Percentiles rank a stretch among this genome's conserved stretches.
Conservation (phyloP, 2,888 invertebrate species). For the Arctia plantaginis region DNA sequence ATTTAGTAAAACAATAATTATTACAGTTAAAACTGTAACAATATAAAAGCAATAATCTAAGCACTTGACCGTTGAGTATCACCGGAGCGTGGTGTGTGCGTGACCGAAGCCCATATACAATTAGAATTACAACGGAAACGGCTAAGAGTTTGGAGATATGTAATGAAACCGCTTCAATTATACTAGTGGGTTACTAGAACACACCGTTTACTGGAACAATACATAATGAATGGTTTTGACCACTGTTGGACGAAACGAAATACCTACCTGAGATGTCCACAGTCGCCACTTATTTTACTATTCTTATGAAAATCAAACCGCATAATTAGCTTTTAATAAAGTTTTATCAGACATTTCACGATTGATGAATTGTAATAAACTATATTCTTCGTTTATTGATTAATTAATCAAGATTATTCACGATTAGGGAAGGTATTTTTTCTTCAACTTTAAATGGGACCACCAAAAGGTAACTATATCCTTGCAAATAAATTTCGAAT, state of each 20-base stretch:
- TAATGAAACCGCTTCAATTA: not conserved
- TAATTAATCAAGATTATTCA: no score
- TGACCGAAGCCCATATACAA: slow-evolving; percentile 5
- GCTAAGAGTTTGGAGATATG: not conserved
- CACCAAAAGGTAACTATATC: no score
- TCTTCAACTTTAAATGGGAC: no score
- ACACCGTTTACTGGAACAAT: slow-evolving; percentile 7
- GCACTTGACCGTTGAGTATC: not conserved
- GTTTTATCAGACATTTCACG: not conserved
- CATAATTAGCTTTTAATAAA: no score
- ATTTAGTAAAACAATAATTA: no score
- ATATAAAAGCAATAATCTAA: not conserved
- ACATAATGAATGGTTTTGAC: not conserved
- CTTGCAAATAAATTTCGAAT: no score
- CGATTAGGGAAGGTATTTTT: no score
- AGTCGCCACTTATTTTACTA: not conserved
- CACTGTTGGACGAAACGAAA: not conserved
- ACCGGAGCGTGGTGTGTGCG: slow-evolving; percentile 6
- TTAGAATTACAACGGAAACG: slow-evolving; percentile 10
- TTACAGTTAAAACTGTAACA: not conserved
- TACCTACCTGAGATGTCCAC: not conserved
- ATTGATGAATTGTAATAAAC: not conserved
- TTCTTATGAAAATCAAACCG: not conserved
- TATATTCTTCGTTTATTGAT: no score
- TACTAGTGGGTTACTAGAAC: slow-evolving; percentile 10